These are phyloP conservation scores for Caiman crocodilus DNA, from an alignment of 2,797 vertebrate genomes.

Conservation along the genomic window DNA sequence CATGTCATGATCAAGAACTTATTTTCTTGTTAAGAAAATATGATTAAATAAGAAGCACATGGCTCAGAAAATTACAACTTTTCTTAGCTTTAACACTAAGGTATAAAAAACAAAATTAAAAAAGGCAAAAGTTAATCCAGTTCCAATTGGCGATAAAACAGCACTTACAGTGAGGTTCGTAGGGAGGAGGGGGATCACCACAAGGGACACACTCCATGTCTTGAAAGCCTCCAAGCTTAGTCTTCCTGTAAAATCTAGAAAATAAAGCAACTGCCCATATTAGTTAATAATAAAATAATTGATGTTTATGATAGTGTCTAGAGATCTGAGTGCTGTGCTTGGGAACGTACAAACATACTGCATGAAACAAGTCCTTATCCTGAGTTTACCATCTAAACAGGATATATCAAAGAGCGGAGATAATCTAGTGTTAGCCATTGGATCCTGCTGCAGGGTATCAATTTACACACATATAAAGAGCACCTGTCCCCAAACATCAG, in stretches of 20 bases:
- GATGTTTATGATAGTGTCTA: background rate
- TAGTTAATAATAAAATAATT: background rate
- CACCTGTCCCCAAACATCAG: too few species aligned
- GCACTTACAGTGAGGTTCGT: constrained; percentile 96
- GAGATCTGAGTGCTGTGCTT: background rate
- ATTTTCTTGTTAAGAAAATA: background rate
- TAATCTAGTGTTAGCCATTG: background rate
- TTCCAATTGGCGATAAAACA: background rate
- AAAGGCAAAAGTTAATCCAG: background rate
- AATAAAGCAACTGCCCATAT: constrained; percentile 17
- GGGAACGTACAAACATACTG: background rate
- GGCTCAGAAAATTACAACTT: background rate
- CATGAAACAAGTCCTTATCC: background rate
- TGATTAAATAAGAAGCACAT: background rate
- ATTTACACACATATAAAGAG: too few species aligned
- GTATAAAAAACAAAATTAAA: background rate
- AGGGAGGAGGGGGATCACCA: constrained; percentile 94
- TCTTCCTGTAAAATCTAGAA: constrained; percentile 95
- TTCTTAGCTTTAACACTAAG: background rate
- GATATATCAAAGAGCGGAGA: background rate
- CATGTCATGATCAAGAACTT: background rate
- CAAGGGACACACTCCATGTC: constrained; percentile 98
- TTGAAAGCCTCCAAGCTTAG: constrained; percentile 96
- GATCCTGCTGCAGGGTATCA: too few species aligned
- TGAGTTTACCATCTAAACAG: background rate